These are phyloP conservation scores for Cherax quadricarinatus DNA, from an alignment of 1,140 invertebrate species.

Conservation along the genomic window DNA sequence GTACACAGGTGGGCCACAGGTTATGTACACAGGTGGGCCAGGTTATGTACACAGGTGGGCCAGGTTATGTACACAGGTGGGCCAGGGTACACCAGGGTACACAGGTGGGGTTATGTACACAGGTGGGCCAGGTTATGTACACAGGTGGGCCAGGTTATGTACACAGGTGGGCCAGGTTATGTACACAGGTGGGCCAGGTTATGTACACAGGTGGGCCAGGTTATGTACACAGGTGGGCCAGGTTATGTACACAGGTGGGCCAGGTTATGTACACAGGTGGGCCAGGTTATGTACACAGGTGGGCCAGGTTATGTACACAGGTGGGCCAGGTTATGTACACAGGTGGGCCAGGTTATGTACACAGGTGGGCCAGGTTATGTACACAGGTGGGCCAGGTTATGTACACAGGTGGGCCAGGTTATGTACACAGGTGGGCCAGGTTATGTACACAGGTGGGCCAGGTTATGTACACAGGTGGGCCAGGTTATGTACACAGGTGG, in stretches of 20 bases:
- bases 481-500: neutral
- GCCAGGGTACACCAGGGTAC: neutral
- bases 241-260: too few relatives aligned
- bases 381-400: too few relatives aligned
- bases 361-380: neutral
- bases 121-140: too few relatives aligned
- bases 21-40: neutral
- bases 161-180: neutral
- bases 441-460: neutral
- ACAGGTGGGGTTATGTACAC: too few relatives aligned
- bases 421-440: neutral
- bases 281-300: neutral
- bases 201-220: neutral
- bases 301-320: neutral
- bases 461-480: neutral
- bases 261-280: neutral
- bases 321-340: neutral
- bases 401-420: neutral
- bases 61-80: neutral
- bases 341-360: neutral
- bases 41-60: neutral
- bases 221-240: neutral
- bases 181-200: neutral
- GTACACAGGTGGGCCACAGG: neutral
- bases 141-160: neutral